Evolutionary conservation across 2,113 vertebrate species (phyloP).

Genomic region (Pelecanoides urinatrix): DNA sequence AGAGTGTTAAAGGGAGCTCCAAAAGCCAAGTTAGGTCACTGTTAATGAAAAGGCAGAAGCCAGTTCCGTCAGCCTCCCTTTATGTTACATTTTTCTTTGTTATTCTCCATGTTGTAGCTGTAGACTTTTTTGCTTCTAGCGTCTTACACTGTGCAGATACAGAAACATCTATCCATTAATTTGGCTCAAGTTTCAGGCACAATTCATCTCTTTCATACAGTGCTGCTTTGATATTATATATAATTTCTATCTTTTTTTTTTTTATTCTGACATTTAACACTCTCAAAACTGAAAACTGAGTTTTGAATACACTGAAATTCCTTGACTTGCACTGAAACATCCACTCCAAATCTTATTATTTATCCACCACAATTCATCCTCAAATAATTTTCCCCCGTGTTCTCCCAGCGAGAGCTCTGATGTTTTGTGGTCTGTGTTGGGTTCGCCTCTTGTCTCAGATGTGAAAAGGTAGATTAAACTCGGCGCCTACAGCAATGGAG

Average conservation of each 20-base stretch:
- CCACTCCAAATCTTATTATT: neutral
- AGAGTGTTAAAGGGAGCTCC: neutral
- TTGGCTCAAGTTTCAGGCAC: neutral
- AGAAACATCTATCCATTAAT: neutral
- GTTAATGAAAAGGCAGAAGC: neutral
- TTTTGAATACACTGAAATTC: neutral
- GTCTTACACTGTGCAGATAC: neutral
- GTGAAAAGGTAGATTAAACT: neutral
- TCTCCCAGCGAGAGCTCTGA: neutral
- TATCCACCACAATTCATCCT: neutral
- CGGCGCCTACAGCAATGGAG: accelerated
- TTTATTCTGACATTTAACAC: neutral
- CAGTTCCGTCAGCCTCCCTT: neutral
- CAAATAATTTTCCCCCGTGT: neutral
- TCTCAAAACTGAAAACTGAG: neutral
- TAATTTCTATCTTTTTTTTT: neutral
- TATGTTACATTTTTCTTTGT: neutral
- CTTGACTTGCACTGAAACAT: neutral
- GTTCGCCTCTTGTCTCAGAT: neutral
- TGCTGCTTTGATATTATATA: neutral
- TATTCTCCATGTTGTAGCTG: neutral
- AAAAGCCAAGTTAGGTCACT: neutral
- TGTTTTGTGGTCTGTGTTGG: neutral
- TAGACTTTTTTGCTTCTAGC: neutral
- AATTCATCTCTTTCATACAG: neutral